phyloP scores from a whole-genome alignment of 2,113 vertebrate species.

The Arizona elegans region DNA sequence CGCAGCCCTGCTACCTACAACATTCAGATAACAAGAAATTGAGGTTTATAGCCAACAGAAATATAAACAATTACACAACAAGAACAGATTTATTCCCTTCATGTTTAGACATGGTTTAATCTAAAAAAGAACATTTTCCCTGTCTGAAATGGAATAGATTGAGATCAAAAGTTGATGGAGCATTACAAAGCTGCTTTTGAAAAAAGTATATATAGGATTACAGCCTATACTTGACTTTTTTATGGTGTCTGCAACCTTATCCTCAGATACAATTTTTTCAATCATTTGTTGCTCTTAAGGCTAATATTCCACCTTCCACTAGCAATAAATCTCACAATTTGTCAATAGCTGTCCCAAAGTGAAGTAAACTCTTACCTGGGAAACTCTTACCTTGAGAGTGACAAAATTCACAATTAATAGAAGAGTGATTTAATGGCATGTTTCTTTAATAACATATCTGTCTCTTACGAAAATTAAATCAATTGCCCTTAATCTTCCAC shows the following conservation, averaged over 20 bases:
- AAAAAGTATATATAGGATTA: not conserved
- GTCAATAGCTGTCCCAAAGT: not conserved
- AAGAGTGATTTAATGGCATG: not conserved
- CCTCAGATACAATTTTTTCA: not conserved
- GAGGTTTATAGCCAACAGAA: not conserved
- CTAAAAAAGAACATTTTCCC: not conserved
- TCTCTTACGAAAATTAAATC: not conserved
- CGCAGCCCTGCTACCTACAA: no score
- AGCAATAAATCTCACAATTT: not conserved
- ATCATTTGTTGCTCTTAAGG: not conserved
- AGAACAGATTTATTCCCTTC: not conserved
- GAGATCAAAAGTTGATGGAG: not conserved
- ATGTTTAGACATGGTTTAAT: not conserved
- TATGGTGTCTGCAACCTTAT: not conserved
- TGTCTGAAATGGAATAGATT: not conserved
- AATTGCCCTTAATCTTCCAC: not conserved
- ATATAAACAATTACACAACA: not conserved
- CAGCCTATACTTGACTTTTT: not conserved
- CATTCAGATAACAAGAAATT: not conserved
- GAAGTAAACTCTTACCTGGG: not conserved
- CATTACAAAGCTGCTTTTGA: not conserved
- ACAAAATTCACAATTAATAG: not conserved
- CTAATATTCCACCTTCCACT: not conserved
- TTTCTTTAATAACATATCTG: not conserved
- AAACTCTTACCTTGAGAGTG: not conserved